Evolutionary conservation across 2,113 vertebrate genomes (phyloP).

Genomic region (Suncus etruscus): DNA sequence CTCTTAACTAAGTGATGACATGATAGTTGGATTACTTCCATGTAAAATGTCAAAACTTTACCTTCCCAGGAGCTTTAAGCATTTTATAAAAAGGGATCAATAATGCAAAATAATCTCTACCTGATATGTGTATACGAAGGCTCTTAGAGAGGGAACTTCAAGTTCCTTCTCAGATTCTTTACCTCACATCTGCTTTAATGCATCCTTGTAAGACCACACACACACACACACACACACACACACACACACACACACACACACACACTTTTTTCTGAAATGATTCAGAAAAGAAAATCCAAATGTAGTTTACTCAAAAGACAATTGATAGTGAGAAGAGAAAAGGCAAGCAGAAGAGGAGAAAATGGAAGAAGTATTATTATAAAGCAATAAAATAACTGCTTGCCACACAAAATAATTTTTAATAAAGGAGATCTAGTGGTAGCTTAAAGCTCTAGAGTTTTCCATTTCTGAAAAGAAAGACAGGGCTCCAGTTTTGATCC

Average conservation of each 20-base stretch:
- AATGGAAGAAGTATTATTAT: conserved; percentile 37
- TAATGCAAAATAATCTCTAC: background rate
- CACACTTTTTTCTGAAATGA: no score
- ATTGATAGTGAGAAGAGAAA: no score
- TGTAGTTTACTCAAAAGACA: no score
- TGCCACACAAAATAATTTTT: conserved; percentile 15
- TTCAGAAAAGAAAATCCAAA: no score
- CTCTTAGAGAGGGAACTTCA: background rate
- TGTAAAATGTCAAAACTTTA: conserved; percentile 30
- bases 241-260: background rate
- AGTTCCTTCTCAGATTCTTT: background rate
- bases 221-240: no score
- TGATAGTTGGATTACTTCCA: background rate
- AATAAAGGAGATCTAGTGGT: background rate
- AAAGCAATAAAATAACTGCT: background rate
- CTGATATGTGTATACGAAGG: background rate
- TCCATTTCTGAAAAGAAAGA: no score
- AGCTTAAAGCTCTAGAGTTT: no score
- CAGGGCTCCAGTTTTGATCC: no score
- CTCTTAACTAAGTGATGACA: background rate
- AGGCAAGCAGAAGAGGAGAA: no score
- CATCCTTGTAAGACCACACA: background rate
- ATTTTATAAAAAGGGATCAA: conserved; percentile 6
- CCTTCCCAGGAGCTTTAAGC: background rate
- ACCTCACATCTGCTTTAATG: background rate